Percentiles rank a stretch among this genome's conserved stretches.
phyloP scores from a whole-genome alignment of 2,888 invertebrate species.

The Parnassius orleans region DNA sequence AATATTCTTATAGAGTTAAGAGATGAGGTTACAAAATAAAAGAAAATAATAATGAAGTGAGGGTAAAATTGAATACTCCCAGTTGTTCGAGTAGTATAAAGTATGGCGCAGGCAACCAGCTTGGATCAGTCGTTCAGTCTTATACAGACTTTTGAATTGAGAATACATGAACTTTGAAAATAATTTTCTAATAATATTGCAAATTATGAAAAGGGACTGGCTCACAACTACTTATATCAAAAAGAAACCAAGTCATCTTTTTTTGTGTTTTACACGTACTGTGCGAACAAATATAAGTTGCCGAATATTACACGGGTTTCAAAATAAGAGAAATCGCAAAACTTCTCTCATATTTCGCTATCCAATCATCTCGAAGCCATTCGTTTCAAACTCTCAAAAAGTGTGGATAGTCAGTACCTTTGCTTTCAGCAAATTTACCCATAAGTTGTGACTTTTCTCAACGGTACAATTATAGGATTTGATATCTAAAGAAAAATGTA shows the following conservation, averaged over 20 bases:
- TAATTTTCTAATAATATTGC: neutral
- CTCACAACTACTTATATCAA: no score
- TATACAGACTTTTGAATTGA: neutral
- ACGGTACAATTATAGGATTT: no score
- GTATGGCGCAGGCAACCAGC: no score
- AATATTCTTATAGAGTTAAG: no score
- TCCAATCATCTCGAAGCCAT: slow-evolving; percentile 18
- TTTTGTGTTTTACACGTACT: neutral
- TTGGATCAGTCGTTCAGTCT: neutral
- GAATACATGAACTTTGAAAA: neutral
- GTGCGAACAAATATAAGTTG: slow-evolving; percentile 13
- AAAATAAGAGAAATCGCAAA: slow-evolving; percentile 7
- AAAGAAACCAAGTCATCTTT: neutral
- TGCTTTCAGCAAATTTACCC: neutral
- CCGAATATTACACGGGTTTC: slow-evolving; percentile 4
- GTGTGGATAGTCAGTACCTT: neutral
- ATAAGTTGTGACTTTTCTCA: no score
- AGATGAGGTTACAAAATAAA: no score
- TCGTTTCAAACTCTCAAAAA: slow-evolving; percentile 2
- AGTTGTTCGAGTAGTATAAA: neutral
- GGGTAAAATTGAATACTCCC: no score
- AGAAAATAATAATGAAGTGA: no score
- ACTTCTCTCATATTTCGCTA: slow-evolving; percentile 18
- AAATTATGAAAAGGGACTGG: neutral
- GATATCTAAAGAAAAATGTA: no score